A percentile compares a stretch with the other conserved stretches of the same genome.
phyloP scores from a whole-genome alignment of 2,888 invertebrate genomes.

The Panzeria rudis region DNA sequence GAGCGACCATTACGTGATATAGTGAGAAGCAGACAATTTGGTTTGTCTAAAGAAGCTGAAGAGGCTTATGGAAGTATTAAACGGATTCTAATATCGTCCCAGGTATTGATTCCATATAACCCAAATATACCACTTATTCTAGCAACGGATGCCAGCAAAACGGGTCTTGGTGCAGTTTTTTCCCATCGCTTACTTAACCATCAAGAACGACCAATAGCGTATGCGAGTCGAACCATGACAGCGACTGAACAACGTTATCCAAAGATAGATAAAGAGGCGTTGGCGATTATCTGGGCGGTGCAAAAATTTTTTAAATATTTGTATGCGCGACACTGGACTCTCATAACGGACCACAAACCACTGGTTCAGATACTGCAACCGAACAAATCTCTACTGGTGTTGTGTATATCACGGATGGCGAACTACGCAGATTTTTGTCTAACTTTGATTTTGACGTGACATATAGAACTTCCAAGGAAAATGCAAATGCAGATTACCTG shows the following conservation, averaged over 20 bases:
- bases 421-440: slow-evolving; percentile 61
- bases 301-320: too few species aligned
- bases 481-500: slow-evolving; percentile 53
- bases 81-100: too few species aligned
- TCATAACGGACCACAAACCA: slow-evolving; percentile 68
- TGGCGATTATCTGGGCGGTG: slow-evolving; percentile 13
- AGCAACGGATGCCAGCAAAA: slow-evolving; percentile 5
- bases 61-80: too few species aligned
- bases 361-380: slow-evolving; percentile 63
- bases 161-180: slow-evolving; percentile 15
- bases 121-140: too few species aligned
- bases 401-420: slow-evolving; percentile 63
- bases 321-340: too few species aligned
- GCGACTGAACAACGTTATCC: slow-evolving; percentile 6
- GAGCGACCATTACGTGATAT: too few species aligned
- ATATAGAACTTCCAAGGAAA: slow-evolving; percentile 48
- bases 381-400: slow-evolving; percentile 53
- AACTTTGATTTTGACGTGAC: slow-evolving; percentile 51
- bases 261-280: slow-evolving; percentile 21
- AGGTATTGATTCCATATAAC: too few species aligned
- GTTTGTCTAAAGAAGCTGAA: too few species aligned
- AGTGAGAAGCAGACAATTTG: too few species aligned
- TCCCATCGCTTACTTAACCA: slow-evolving; percentile 2
- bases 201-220: slow-evolving; percentile 17
- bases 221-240: slow-evolving; percentile 14